phyloP scores from a whole-genome alignment of 2,113 vertebrate species.

The Centropristis striata region DNA sequence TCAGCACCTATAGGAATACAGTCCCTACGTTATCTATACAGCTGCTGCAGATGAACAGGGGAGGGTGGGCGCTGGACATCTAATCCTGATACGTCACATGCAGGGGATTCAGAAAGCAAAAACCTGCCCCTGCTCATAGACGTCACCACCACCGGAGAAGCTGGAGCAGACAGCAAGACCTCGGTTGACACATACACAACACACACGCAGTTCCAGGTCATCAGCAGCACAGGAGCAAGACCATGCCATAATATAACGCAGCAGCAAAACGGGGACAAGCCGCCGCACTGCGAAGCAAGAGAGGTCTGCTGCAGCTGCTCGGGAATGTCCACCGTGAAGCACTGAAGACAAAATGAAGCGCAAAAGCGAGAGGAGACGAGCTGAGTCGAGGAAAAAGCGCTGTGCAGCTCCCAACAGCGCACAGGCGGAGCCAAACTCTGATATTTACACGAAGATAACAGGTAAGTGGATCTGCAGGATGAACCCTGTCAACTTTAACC shows the following conservation, averaged over 20 bases:
- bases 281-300: slow-evolving; percentile 16
- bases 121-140: slow-evolving; percentile 78
- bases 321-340: slow-evolving; percentile 59
- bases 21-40: background rate
- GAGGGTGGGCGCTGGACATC: slow-evolving; percentile 64
- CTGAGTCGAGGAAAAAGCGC: slow-evolving; percentile 84
- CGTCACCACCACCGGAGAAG: slow-evolving; percentile 74
- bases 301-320: slow-evolving; percentile 25
- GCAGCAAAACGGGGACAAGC: slow-evolving; percentile 27
- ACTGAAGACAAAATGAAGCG: slow-evolving; percentile 84
- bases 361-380: slow-evolving; percentile 85
- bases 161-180: slow-evolving; percentile 52
- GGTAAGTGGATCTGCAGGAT: slow-evolving; percentile 77
- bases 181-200: slow-evolving; percentile 44
- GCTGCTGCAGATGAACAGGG: slow-evolving; percentile 46
- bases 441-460: slow-evolving; percentile 85
- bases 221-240: slow-evolving; percentile 23
- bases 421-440: slow-evolving; percentile 80
- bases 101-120: slow-evolving; percentile 75
- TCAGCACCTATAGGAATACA: background rate
- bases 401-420: slow-evolving; percentile 77
- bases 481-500: slow-evolving; percentile 54
- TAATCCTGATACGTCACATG: slow-evolving; percentile 81
- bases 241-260: slow-evolving; percentile 58
- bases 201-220: slow-evolving; percentile 14